Conservation (phyloP, 1,140 invertebrate genomes). For the Bicyclus anynana region DNA sequence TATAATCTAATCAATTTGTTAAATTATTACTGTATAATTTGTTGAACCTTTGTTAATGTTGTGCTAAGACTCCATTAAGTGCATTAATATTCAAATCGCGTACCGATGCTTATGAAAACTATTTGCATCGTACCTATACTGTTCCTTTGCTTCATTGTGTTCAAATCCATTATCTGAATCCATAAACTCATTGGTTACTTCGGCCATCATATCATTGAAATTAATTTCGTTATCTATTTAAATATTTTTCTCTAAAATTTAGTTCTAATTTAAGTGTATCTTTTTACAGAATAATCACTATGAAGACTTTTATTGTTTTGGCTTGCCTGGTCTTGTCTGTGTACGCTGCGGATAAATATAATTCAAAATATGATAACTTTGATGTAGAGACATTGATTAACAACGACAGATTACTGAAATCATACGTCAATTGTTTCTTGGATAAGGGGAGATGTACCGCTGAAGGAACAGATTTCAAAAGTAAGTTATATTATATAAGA, state of each 20-base stretch:
- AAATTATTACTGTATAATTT: neutral
- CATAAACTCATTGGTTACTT: neutral
- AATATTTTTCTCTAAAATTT: neutral
- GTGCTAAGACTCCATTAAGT: neutral
- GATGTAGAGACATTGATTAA: conserved; percentile 82
- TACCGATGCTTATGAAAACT: neutral
- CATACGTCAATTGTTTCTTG: conserved; percentile 84
- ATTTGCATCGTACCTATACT: too few species aligned
- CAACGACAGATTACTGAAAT: conserved; percentile 82
- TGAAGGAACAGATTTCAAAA: conserved; percentile 85
- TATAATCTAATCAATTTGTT: too few species aligned
- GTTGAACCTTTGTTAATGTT: neutral
- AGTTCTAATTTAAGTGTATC: neutral
- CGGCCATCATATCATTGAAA: too few species aligned
- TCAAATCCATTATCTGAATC: conserved; percentile 17
- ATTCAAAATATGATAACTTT: conserved; percentile 79
- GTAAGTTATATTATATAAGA: conserved; percentile 71
- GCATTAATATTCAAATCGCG: neutral
- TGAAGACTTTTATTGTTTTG: conserved; percentile 52
- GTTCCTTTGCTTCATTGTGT: conserved; percentile 24
- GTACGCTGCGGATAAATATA: conserved; percentile 61
- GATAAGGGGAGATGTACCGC: conserved; percentile 84
- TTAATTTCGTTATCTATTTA: too few species aligned
- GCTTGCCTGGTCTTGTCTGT: conserved; percentile 47
- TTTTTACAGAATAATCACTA: conserved; percentile 36